Base-by-base conservation (phyloP, 2,888 invertebrate genomes). In the Rotaria magnacalcarata region DNA sequence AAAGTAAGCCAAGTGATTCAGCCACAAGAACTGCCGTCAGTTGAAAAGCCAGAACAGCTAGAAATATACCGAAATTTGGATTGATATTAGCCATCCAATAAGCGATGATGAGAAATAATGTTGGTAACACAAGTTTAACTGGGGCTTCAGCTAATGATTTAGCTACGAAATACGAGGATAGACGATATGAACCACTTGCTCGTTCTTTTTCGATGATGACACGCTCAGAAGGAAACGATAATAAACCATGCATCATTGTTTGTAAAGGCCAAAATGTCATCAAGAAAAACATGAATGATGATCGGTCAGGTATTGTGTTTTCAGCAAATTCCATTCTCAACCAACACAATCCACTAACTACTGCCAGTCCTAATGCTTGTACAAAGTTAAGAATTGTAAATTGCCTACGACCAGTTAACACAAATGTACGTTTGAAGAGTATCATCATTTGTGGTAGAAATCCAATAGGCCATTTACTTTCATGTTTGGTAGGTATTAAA, bases 111-210 rank as follows among this genome's bases (percentile, higher is more conserved):
- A 94, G 94, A 92, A 94, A 94, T 89, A 94, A 93, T 80, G 94
- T 93, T 87, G 95, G 95, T 89, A 94, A 91, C 67, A 94, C 93
- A 89, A 95, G 93, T 80, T 94, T 94, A 88, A 95, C 90, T 16
- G 95, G 95, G 89, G 94, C 90, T 90, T 95, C 95, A 87, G 94
- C 94, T 87, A 94, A 93, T 94, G 94, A 94, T 91, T 95, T 95
- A 87, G 95, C 94, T 90, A 94, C 90, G 91, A 94, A 95, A 90
- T 95, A 95, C 60, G 95, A 94, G 16, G 94, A 94, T 85, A 95
- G 91, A 86, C 95, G 92, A 90, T 95, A 95, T 58, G 94, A 94
- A 84, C 95, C 95, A 24, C 94, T 94, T 88, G 94, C 92, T 87
- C 95, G 92, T 90, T 95, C 95, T 90, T 95, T 95, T 90, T 94